Evolutionary conservation across 2,888 invertebrate genomes (phyloP), one percentile per base, ranked within the genome.

Genomic region (Apodemia mormo): DNA sequence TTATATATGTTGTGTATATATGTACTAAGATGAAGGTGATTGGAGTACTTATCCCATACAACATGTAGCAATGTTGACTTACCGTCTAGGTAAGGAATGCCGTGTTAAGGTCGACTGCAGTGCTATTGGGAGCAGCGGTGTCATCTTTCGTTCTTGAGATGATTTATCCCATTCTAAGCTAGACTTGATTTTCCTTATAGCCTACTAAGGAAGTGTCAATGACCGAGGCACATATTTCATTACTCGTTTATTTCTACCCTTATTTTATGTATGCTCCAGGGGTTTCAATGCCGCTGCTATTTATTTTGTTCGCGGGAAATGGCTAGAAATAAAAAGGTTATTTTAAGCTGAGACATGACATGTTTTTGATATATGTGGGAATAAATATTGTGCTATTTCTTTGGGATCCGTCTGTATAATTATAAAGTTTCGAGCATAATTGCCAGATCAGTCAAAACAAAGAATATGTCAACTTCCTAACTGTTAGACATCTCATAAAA

Each of bases 161-260:
- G 61, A 37, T 33, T 58, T 58, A 58, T 30, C 30, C 14, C 37
- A 61, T 61, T 61, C 61, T 37, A 61, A 61, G 12, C 12, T 10
- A 9, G 58, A 37, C 37, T 33, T 52, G 30, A 61, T 61, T 61
- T 61, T 61, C 33, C 61, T 37, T 10, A 58, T 61, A 61, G 33
- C 61, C 61, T 61, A 61, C 61, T 61, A 37, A 64, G 37, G 37
- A 37, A 37, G 61, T 37, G 61, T 64, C 37, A 64, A 64, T 64
- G 61, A 64, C 61, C 61, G 61, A 33, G 14, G 30, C 30, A 14
- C 61, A 37, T 64, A 64, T 64, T 64, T 64, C 52, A 54, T 54
- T 49, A 49, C 49, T n/a, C n/a, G n/a, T 54, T 54, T 54, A 54
- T 54, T 6, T 22, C 52, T 54, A 22, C 52, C 52, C 52, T 49